Conservation (phyloP, 2,797 vertebrate genomes). For the Sebastes hopkinsi region DNA sequence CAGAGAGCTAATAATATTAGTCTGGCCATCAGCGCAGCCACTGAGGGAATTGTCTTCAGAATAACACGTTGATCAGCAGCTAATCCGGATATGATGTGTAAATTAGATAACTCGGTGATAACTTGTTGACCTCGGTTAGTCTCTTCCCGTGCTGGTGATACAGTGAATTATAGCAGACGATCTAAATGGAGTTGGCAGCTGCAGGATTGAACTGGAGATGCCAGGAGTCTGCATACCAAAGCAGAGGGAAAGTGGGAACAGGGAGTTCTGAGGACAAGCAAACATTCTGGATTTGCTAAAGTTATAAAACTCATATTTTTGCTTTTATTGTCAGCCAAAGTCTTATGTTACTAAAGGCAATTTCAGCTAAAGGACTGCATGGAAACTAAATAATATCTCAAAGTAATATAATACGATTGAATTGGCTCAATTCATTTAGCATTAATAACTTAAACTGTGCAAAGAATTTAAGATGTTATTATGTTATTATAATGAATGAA, state of each 20-base stretch:
- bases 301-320: not conserved
- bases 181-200: not conserved
- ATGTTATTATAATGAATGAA: too few species aligned
- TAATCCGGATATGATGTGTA: constrained; percentile 25
- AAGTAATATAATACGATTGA: not conserved
- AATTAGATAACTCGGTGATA: constrained; percentile 29
- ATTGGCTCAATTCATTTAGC: not conserved
- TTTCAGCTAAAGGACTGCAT: not conserved
- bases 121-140: constrained; percentile 15
- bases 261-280: not conserved
- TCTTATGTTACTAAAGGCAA: not conserved
- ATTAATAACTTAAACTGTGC: not conserved
- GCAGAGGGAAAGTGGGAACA: not conserved
- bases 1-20: constrained; percentile 22
- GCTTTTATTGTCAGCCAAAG: not conserved
- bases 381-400: not conserved
- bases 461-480: not conserved
- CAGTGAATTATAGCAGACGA: not conserved
- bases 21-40: not conserved
- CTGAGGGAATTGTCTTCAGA: constrained; percentile 21
- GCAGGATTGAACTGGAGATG: not conserved
- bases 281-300: not conserved
- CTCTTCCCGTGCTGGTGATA: not conserved
- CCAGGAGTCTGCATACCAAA: constrained; percentile 28
- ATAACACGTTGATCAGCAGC: not conserved